These are phyloP conservation scores for Podarcis siculus DNA, from an alignment of 2,797 vertebrate species.

Conservation along the genomic window DNA sequence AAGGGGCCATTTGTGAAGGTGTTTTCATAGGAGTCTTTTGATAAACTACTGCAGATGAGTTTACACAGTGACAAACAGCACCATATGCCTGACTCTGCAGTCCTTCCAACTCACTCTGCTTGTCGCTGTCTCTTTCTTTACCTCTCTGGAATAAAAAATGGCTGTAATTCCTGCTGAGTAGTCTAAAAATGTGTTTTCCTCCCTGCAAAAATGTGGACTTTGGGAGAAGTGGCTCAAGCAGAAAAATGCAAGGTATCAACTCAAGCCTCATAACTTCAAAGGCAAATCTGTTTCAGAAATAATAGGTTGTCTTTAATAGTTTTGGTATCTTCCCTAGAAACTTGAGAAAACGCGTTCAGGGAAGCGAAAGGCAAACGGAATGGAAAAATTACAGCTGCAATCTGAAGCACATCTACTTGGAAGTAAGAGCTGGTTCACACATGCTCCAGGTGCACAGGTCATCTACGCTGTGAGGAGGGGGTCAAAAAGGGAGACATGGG, in stretches of 20 bases:
- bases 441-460: neutral
- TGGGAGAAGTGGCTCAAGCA: slow-evolving; percentile 19
- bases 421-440: neutral
- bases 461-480: neutral
- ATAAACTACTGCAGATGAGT: slow-evolving; percentile 9
- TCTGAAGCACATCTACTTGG: neutral
- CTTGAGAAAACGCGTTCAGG: neutral
- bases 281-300: slow-evolving; percentile 18
- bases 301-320: neutral
- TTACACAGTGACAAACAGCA: slow-evolving; percentile 22
- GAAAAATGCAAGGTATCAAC: slow-evolving; percentile 25
- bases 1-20: slow-evolving; percentile 29
- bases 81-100: slow-evolving; percentile 11
- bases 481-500: neutral
- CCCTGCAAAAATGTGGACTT: slow-evolving; percentile 14
- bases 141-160: slow-evolving; percentile 37
- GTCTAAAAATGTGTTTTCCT: slow-evolving; percentile 27
- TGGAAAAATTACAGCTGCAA: neutral
- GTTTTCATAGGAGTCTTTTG: slow-evolving; percentile 16
- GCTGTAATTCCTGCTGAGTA: slow-evolving; percentile 37
- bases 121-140: slow-evolving; percentile 11
- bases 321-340: neutral
- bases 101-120: slow-evolving; percentile 13
- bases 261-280: slow-evolving; percentile 3
- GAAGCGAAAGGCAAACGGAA: neutral